phyloP scores from a whole-genome alignment of 92 coral and sea anemone species.

The Palythoa grandiflora region DNA sequence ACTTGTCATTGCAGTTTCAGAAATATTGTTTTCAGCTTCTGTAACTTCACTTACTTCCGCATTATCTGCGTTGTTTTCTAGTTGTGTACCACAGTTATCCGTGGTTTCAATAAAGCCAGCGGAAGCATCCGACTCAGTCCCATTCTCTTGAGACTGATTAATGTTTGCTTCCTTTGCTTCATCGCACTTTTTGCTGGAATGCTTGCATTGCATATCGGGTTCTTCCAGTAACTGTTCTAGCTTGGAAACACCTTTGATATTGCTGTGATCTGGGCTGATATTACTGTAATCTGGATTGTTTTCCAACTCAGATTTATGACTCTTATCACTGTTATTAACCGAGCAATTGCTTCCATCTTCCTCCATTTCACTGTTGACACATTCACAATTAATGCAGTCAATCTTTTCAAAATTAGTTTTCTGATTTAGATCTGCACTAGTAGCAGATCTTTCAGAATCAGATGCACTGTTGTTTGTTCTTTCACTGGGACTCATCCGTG shows the following conservation, averaged over 20 bases:
- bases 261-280: conserved; percentile 94
- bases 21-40: conserved; percentile 17
- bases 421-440: conserved; percentile 14
- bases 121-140: conserved; percentile 5
- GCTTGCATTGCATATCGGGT: conserved; percentile 95
- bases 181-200: conserved; percentile 72
- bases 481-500: not conserved
- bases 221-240: conserved; percentile 78
- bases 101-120: not conserved
- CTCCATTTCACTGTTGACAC: conserved; percentile 63
- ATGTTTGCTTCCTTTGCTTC: conserved; percentile 24
- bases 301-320: conserved; percentile 19
- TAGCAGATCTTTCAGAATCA: conserved; percentile 21
- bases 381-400: conserved; percentile 70
- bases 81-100: conserved; percentile 1
- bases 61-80: conserved; percentile 4
- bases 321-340: conserved; percentile 28
- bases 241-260: conserved; percentile 71
- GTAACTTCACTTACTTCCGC: not conserved
- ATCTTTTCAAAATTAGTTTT: conserved; percentile 54
- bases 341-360: conserved; percentile 28
- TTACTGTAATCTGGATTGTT: conserved; percentile 90
- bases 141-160: conserved; percentile 10
- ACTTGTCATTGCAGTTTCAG: not conserved
- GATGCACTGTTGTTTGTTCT: not conserved